Percentiles rank a stretch among this genome's conserved stretches.
phyloP scores from a whole-genome alignment of 2,113 vertebrate genomes.

The Oenanthe oenanthe region DNA sequence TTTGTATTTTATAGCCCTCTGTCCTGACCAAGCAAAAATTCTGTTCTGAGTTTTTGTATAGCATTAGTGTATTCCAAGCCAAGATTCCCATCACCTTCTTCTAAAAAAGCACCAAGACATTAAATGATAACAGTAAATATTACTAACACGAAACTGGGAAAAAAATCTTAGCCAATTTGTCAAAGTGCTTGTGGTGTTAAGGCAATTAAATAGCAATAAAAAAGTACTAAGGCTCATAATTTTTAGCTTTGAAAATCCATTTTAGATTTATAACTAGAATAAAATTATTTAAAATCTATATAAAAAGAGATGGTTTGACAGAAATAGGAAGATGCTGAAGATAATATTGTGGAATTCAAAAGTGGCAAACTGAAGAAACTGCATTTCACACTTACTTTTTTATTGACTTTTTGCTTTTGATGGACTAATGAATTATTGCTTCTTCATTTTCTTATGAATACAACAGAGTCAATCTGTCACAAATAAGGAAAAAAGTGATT shows the following conservation, averaged over 20 bases:
- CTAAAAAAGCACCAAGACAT: not conserved
- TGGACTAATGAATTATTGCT: not conserved
- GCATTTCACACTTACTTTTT: not conserved
- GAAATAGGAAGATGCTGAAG: not conserved
- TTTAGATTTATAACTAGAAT: not conserved
- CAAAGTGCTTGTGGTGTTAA: not conserved
- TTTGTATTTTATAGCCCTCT: not conserved
- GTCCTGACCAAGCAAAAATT: not conserved
- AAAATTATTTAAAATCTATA: not conserved
- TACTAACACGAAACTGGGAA: not conserved
- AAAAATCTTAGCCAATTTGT: not conserved
- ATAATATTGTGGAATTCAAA: not conserved
- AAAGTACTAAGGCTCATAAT: not conserved
- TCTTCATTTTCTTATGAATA: not conserved
- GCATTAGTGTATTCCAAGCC: not conserved
- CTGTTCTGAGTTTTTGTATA: not conserved
- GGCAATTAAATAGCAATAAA: conserved; percentile 13
- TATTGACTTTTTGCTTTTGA: not conserved
- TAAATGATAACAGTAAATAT: not conserved
- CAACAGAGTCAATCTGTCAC: not conserved
- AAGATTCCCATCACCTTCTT: not conserved
- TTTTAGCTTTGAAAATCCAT: not conserved
- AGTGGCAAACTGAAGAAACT: not conserved
- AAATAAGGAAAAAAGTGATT: not conserved
- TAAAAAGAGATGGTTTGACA: not conserved